A percentile compares a stretch with the other conserved stretches of the same genome.
phyloP scores from a whole-genome alignment of 2,888 invertebrate species.

The Silvanus unidentatus region DNA sequence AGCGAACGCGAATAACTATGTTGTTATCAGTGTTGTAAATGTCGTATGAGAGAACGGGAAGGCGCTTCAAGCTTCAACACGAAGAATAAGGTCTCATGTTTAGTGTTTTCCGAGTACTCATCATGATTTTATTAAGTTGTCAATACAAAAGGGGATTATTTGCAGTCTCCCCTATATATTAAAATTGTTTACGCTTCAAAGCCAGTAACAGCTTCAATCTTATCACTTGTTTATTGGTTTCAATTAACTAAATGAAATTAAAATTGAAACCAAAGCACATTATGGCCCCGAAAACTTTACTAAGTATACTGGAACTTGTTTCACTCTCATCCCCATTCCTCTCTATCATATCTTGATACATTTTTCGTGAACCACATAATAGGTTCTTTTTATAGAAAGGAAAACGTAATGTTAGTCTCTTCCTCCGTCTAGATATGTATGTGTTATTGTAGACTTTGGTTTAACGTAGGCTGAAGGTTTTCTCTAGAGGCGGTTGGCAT shows the following conservation, averaged over 20 bases:
- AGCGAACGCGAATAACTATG: slow-evolving; percentile 28
- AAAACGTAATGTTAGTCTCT: background rate
- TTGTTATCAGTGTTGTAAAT: slow-evolving; percentile 28
- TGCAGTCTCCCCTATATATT: slow-evolving; percentile 1
- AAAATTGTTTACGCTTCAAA: no score
- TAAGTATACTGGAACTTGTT: no score
- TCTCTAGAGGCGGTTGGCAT: slow-evolving; percentile 36
- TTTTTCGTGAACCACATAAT: background rate
- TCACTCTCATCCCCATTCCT: no score
- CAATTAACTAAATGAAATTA: no score
- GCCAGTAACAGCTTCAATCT: no score
- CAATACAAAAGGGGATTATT: slow-evolving; percentile 22
- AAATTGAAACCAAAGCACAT: no score
- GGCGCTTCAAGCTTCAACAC: background rate
- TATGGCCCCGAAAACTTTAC: no score
- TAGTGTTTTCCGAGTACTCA: slow-evolving; percentile 3
- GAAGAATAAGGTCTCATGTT: slow-evolving; percentile 3
- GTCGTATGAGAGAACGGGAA: slow-evolving; percentile 21
- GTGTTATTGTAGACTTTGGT: slow-evolving; percentile 18
- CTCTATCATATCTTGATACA: no score
- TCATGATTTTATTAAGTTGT: slow-evolving; percentile 29
- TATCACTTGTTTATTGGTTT: no score
- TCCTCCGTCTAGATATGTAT: no score
- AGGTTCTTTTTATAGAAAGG: slow-evolving; percentile 1
- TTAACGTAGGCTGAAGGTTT: slow-evolving; percentile 27